Evolutionary conservation across 2,888 invertebrate species (phyloP).

Genomic region (Amiota mariae): DNA sequence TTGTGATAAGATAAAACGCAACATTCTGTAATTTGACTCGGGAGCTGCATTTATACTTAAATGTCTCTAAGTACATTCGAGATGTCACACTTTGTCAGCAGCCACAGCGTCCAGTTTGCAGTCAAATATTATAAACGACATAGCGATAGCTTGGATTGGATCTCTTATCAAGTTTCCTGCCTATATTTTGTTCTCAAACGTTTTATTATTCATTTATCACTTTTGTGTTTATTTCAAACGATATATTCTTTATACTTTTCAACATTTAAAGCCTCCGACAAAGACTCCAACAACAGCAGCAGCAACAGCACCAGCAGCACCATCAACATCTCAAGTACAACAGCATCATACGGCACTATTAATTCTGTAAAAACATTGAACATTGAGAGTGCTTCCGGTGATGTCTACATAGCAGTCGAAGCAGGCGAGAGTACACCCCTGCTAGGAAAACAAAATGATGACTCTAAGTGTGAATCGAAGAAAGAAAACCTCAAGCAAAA

Average conservation of each 20-base stretch:
- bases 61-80: background rate
- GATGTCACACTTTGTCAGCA: constrained; percentile 51
- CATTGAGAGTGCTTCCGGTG: background rate
- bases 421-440: constrained; percentile 55
- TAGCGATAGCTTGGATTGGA: constrained; percentile 33
- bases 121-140: constrained; percentile 40
- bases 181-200: background rate
- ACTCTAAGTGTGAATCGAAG: background rate
- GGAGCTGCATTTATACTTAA: background rate
- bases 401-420: constrained; percentile 48
- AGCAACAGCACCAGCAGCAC: background rate
- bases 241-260: constrained; percentile 47
- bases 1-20: constrained; percentile 2
- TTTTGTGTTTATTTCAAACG: constrained; percentile 11
- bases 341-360: background rate
- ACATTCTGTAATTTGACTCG: background rate
- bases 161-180: constrained; percentile 41
- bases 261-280: constrained; percentile 20
- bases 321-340: background rate
- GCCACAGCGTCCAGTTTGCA: constrained; percentile 40
- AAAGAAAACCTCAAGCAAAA: background rate
- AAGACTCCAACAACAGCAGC: background rate
- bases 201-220: constrained; percentile 46
- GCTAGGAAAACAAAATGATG: constrained; percentile 37
- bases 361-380: background rate